Evolutionary conservation across 2,113 vertebrate genomes (phyloP).

Genomic region (Indicator maculatus): DNA sequence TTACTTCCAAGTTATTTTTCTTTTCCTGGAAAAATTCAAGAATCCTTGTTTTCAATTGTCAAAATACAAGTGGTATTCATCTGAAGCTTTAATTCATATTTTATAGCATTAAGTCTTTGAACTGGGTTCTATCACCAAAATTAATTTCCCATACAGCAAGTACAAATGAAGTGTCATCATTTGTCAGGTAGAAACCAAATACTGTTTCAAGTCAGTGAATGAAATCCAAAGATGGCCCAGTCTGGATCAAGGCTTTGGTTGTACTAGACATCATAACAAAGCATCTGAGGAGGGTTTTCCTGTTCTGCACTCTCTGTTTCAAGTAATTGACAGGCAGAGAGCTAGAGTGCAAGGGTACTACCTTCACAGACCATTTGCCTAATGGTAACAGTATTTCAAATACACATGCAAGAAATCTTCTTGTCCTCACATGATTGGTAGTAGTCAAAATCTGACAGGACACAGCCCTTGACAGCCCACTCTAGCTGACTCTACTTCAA

Average conservation of each 20-base stretch:
- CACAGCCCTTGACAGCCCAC: neutral
- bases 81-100: neutral
- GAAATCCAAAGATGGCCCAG: neutral
- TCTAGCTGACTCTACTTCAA: neutral
- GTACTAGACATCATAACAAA: neutral
- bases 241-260: neutral
- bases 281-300: neutral
- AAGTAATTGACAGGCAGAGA: neutral
- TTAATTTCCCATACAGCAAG: neutral
- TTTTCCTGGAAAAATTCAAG: neutral
- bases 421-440: neutral
- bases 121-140: neutral
- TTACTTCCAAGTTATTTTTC: neutral
- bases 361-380: fast-evolving
- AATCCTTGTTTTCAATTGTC: neutral
- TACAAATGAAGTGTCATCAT: neutral
- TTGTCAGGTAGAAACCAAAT: neutral
- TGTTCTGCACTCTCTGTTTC: neutral
- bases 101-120: neutral
- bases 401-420: neutral
- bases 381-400: neutral
- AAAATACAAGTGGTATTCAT: neutral
- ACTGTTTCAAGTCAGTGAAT: neutral
- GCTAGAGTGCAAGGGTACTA: neutral
- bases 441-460: neutral